Evolutionary conservation across 1,140 invertebrate species (phyloP), one percentile per base, ranked within the genome.

Genomic region (Rhagoletis pomonella): DNA sequence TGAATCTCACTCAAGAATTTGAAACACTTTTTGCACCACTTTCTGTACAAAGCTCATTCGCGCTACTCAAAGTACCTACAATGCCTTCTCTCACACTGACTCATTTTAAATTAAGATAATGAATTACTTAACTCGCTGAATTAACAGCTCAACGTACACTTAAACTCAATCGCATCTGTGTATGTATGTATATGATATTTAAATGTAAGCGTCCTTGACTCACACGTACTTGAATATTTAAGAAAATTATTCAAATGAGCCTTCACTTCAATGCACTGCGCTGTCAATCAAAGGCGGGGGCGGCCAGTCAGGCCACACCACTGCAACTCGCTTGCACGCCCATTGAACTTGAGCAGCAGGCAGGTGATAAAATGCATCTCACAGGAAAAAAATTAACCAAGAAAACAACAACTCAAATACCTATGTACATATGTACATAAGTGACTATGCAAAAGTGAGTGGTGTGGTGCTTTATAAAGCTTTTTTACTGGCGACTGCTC

Each of bases 211-310:
- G 67, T 73, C 67, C 67, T 47, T 73, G 67, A 73, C 67, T 73
- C 14, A 14, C 67, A 73, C 44, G 42, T 73, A 14, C 42, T 73
- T 73, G 67, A 39, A 73, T 73, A 73, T 73, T 73, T 73, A 73
- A 73, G 67, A 73, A 73, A 73, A 73, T 44, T 73, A 73, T 73
- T 73, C 67, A 73, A 73, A 73, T 73, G 39, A 73, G 67, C 67
- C 39, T 47, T 47, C 67, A 73, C 4, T 14, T 73, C 67, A 73
- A 73, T 73, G 39, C 67, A 47, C 67, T 73, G 39, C 67, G 42
- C 67, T 62, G 10, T 12, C 67, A 17, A 14, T 12, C 67, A 73
- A 44, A 73, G 67, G 1, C 42, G 6, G 6, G 29, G 29, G 29
- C 12, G 44, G 42, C 42, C 44, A 47, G 42, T 19, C 29, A 29